Evolutionary conservation across 2,797 vertebrate genomes (phyloP).

Genomic region (Sebastes vulpes): DNA sequence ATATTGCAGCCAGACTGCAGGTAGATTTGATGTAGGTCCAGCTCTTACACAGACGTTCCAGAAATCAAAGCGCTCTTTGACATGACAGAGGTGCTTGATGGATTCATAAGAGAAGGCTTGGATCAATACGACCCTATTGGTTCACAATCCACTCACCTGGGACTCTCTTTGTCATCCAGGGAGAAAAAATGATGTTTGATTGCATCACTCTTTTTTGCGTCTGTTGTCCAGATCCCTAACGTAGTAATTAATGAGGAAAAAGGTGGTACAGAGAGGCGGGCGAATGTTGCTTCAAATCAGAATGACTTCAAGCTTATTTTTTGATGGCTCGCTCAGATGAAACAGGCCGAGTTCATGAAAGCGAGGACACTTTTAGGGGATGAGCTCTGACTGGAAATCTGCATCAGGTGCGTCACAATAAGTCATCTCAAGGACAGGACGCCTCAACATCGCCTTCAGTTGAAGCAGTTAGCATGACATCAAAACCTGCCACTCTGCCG

Average conservation of each 20-base stretch:
- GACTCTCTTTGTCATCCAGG: slow-evolving; percentile 20
- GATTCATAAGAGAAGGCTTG: slow-evolving; percentile 24
- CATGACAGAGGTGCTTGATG: slow-evolving; percentile 48
- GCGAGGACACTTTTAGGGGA: background rate
- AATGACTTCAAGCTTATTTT: slow-evolving; percentile 14
- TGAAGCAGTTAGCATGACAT: slow-evolving; percentile 28
- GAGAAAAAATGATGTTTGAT: slow-evolving; percentile 9
- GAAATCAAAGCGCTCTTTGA: slow-evolving; percentile 64
- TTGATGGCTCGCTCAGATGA: slow-evolving; percentile 27
- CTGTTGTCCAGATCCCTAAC: background rate
- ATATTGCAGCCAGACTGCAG: slow-evolving; percentile 40
- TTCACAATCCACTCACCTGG: slow-evolving; percentile 17
- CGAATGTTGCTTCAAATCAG: background rate
- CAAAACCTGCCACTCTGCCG: slow-evolving; percentile 19
- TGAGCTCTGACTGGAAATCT: background rate
- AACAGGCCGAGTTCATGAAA: slow-evolving; percentile 14
- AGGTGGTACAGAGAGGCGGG: background rate
- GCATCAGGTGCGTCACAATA: slow-evolving; percentile 26
- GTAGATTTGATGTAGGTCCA: slow-evolving; percentile 46
- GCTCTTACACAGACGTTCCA: slow-evolving; percentile 30
- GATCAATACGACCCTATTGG: slow-evolving; percentile 36
- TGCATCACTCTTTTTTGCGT: slow-evolving; percentile 23
- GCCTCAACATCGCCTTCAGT: background rate
- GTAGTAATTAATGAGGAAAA: slow-evolving; percentile 21
- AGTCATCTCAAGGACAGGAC: slow-evolving; percentile 15